Conservation (phyloP, 2,113 vertebrate species). For the Carassius gibelio region DNA sequence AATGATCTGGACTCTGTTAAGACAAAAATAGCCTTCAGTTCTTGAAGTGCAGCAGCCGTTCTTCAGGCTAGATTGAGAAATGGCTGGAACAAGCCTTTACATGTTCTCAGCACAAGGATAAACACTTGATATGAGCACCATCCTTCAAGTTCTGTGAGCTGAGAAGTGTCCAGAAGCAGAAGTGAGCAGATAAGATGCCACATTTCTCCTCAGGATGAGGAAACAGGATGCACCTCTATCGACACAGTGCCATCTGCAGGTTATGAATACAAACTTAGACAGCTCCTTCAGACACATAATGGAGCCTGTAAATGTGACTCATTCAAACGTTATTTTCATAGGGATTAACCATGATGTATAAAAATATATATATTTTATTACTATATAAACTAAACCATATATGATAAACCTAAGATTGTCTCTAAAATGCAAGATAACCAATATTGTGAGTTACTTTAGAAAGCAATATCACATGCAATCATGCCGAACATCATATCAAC, state of each 20-base stretch:
- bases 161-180: not conserved
- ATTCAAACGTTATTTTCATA: not conserved
- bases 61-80: not conserved
- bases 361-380: no score
- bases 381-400: no score
- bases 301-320: not conserved
- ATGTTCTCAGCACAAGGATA: not conserved
- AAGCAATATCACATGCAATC: no score
- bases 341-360: no score
- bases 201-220: no score
- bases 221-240: not conserved
- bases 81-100: not conserved
- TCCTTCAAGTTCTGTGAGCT: not conserved
- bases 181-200: not conserved
- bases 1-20: not conserved
- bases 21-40: not conserved
- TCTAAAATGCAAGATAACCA: no score
- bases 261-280: not conserved
- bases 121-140: not conserved
- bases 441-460: no score
- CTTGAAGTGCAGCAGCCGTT: not conserved
- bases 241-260: slow-evolving; percentile 49
- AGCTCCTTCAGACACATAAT: not conserved
- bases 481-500: no score
- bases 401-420: no score